phyloP scores from a whole-genome alignment of 2,113 vertebrate species.

The Sinocyclocheilus maitianheensis region DNA sequence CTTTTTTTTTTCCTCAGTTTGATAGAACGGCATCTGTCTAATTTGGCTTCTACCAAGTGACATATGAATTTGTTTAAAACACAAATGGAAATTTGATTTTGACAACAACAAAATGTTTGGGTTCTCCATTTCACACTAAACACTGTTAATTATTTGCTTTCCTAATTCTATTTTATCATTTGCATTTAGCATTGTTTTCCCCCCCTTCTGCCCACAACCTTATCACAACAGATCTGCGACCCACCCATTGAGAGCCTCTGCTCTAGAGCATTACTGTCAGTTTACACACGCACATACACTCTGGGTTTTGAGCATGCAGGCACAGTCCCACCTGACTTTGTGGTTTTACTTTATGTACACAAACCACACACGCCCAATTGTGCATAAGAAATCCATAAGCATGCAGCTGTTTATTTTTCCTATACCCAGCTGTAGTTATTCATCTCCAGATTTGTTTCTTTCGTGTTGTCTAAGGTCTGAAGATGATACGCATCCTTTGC shows the following conservation, averaged over 20 bases:
- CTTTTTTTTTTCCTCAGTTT: too few species aligned
- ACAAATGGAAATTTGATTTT: too few species aligned
- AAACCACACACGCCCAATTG: background rate
- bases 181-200: background rate
- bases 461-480: conserved; percentile 59
- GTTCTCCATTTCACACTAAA: background rate
- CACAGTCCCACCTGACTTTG: conserved; percentile 2
- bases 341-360: background rate
- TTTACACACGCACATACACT: background rate
- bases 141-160: background rate
- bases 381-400: conserved; percentile 22
- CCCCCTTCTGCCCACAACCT: background rate
- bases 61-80: too few species aligned
- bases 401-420: conserved; percentile 45
- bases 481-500: conserved; percentile 48
- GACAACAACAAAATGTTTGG: too few species aligned
- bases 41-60: too few species aligned
- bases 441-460: conserved; percentile 67
- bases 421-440: conserved; percentile 64
- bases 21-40: too few species aligned
- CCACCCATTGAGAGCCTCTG: background rate
- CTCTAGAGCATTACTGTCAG: conserved; percentile 24
- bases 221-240: background rate
- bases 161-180: background rate
- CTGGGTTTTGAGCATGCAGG: background rate